Evolutionary conservation across 2,888 invertebrate genomes (phyloP), one percentile per base, ranked within the genome.

Genomic region (Stomorhina lunata): DNA sequence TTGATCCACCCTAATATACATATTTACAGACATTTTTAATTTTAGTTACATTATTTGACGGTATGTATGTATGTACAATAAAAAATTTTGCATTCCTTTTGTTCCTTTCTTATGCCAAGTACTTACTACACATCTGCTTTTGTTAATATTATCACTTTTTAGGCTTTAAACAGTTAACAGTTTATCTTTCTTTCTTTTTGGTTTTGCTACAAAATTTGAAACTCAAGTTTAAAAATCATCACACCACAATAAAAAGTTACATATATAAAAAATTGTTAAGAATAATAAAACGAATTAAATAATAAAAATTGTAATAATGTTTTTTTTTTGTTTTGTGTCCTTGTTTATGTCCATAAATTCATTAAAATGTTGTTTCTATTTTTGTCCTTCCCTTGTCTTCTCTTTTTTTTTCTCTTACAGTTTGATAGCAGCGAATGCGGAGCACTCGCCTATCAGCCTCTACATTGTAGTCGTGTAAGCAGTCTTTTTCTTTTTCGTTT

Each of bases 341-440:
- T 75, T 66, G 45, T 45, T 29, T 61, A 50, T 40, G 59, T 68
- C 15, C 50, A 61, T 25, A 22, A n/a, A 59, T 59, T 73, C 37
- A 77, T 73, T 77, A 72, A 81, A 81, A 68, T 66, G 53, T 76
- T 45, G 63, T 79, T 27, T 45, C 15, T 66, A 15, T 59, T 63
- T 69, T 73, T 82, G 75, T 82, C 63, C 63, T 48, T 65, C 17
- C 57, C 37, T 22, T 71, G 66, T 63, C 32, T 81, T 34, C 75
- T 73, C 17, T 72, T 65, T 34, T 22, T 40, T 15, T 80, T 40
- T 79, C 32, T 69, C 48, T 76, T 88, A 82, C 90, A 90, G 90
- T 90, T 89, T 85, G 91, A 90, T 87, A 88, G 90, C 88, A 89
- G 90, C 87, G 90, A 90, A 84, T 89, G 89, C 87, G 90, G 89